Conservation (phyloP, 1,140 invertebrate species). For the Cyclargus thomasi region DNA sequence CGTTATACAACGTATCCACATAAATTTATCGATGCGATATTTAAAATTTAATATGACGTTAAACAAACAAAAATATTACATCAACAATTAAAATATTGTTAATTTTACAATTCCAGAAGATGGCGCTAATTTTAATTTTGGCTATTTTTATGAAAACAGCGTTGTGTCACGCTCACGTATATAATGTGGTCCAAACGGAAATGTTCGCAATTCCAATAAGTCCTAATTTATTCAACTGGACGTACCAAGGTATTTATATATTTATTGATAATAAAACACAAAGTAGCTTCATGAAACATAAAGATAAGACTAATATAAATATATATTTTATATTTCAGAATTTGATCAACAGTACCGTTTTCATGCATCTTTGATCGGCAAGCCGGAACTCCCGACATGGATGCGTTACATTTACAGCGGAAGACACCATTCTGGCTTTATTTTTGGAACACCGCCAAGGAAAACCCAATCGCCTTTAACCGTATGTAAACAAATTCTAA, state of each 20-base stretch:
- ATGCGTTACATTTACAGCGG: conserved; percentile 87
- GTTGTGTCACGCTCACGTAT: conserved; percentile 45
- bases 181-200: conserved; percentile 78
- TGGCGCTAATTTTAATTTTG: conserved; percentile 27
- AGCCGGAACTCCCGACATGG: conserved; percentile 89
- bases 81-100: not conserved
- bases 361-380: conserved; percentile 79
- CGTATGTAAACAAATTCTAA: conserved; percentile 36
- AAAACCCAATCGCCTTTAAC: conserved; percentile 47
- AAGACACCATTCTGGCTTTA: conserved; percentile 82
- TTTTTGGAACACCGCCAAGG: conserved; percentile 86
- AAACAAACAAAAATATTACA: not conserved
- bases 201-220: conserved; percentile 80
- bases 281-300: conserved; percentile 13
- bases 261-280: too few relatives aligned
- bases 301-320: too few relatives aligned
- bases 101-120: conserved; percentile 28
- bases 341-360: conserved; percentile 79
- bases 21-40: not conserved
- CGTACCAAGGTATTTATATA: conserved; percentile 75
- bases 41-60: not conserved
- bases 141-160: conserved; percentile 28
- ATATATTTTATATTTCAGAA: conserved; percentile 39
- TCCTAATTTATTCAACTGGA: conserved; percentile 81
- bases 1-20: not conserved